A percentile compares a stretch with the other conserved stretches of the same genome.
Evolutionary conservation across 2,888 invertebrate genomes (phyloP).

Genomic region (Apotomis betuletana): DNA sequence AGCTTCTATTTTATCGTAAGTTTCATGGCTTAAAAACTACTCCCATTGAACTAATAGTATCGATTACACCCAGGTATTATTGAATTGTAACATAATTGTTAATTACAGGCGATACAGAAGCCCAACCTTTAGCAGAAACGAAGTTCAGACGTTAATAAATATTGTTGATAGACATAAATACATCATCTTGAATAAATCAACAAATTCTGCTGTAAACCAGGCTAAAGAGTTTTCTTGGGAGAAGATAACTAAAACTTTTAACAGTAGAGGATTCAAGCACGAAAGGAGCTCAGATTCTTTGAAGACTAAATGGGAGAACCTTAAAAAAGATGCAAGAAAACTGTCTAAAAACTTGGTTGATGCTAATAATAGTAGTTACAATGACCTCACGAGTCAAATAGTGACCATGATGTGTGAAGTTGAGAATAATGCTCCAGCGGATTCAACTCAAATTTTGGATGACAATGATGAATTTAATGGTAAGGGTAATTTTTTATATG

Average conservation of each 20-base stretch:
- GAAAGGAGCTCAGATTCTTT: slow-evolving; percentile 60
- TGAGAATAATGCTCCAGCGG: slow-evolving; percentile 51
- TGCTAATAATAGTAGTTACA: slow-evolving; percentile 50
- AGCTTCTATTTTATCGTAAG: slow-evolving; percentile 34
- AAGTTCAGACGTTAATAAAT: slow-evolving; percentile 61
- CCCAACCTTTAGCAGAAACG: slow-evolving; percentile 62
- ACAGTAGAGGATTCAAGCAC: slow-evolving; percentile 57
- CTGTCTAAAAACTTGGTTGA: slow-evolving; percentile 61
- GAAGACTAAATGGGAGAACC: slow-evolving; percentile 72
- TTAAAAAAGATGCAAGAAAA: slow-evolving; percentile 64
- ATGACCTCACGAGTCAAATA: slow-evolving; percentile 57
- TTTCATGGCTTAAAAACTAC: not conserved
- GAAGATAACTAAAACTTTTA: slow-evolving; percentile 65
- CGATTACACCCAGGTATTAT: too few species aligned
- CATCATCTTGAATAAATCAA: slow-evolving; percentile 66
- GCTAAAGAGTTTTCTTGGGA: slow-evolving; percentile 70
- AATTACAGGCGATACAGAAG: slow-evolving; percentile 60
- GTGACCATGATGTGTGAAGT: slow-evolving; percentile 56
- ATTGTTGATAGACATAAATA: slow-evolving; percentile 66
- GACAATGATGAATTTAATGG: slow-evolving; percentile 44
- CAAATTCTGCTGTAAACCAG: slow-evolving; percentile 55
- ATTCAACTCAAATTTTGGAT: slow-evolving; percentile 45
- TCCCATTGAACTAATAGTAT: not conserved
- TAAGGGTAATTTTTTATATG: not conserved
- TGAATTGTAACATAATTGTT: not conserved